Evolutionary conservation across 2,113 vertebrate species (phyloP).

Genomic region (Fukomys damarensis): DNA sequence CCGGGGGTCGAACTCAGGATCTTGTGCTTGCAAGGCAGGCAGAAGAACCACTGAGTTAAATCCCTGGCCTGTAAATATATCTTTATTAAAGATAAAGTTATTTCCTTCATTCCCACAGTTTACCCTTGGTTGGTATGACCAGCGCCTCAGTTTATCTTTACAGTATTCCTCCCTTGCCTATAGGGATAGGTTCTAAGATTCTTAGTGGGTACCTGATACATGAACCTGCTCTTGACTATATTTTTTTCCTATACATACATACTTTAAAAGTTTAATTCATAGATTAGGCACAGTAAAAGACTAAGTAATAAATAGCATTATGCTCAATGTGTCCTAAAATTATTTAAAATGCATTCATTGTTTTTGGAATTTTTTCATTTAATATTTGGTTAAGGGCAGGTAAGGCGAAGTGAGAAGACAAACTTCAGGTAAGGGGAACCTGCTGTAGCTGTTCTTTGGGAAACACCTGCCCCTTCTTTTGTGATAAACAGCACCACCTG

Average conservation of each 20-base stretch:
- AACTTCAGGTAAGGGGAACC: neutral
- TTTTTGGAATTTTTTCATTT: neutral
- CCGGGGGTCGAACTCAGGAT: no score
- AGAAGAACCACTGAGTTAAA: no score
- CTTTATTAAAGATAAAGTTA: neutral
- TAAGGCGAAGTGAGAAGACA: neutral
- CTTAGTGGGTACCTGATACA: neutral
- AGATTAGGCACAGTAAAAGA: neutral
- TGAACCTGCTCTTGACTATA: neutral
- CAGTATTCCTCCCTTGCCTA: neutral
- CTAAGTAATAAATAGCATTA: neutral
- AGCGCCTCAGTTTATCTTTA: neutral
- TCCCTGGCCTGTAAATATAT: no score
- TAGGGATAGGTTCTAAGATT: neutral
- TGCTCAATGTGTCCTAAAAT: neutral
- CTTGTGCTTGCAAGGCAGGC: no score
- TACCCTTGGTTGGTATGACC: neutral
- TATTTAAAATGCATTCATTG: neutral
- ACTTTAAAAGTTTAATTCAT: neutral
- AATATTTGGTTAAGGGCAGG: neutral
- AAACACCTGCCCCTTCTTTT: neutral
- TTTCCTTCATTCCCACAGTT: neutral
- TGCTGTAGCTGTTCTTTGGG: neutral
- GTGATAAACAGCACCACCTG: neutral
- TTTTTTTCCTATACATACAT: neutral